phyloP scores from a whole-genome alignment of 2,113 vertebrate genomes.

The Cygnus atratus region DNA sequence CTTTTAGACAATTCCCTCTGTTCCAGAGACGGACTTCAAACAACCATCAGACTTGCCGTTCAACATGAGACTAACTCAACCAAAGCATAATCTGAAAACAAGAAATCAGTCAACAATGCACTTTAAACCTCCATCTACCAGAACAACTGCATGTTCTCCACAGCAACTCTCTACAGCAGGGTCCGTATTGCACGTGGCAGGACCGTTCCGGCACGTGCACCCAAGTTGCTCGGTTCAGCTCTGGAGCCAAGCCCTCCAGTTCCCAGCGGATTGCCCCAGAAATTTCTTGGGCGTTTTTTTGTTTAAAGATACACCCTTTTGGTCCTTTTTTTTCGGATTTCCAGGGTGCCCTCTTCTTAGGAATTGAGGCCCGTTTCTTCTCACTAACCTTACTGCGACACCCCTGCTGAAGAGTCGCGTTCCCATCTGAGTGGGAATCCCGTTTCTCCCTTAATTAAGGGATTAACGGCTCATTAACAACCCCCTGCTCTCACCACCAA shows the following conservation, averaged over 20 bases:
- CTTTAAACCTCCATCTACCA: not conserved
- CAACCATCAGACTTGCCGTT: not conserved
- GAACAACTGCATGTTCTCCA: not conserved
- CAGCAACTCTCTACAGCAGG: not conserved
- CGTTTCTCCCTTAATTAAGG: not conserved
- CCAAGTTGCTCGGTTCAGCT: not conserved
- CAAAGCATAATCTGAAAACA: not conserved
- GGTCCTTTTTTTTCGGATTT: not conserved
- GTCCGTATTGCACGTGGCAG: not conserved
- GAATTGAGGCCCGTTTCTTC: not conserved
- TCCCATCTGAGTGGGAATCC: not conserved
- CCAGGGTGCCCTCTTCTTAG: not conserved
- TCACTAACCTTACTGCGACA: accelerated
- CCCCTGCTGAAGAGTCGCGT: not conserved
- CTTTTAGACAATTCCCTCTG: not conserved
- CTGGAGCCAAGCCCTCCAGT: not conserved
- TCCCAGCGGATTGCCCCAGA: not conserved
- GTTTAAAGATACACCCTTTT: not conserved
- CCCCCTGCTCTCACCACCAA: not conserved
- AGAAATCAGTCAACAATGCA: accelerated
- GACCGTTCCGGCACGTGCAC: accelerated
- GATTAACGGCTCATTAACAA: not conserved
- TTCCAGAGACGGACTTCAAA: not conserved
- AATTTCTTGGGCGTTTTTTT: not conserved
- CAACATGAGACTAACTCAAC: not conserved